phyloP scores from a whole-genome alignment of 2,888 invertebrate species.

The Pheosia gnoma region DNA sequence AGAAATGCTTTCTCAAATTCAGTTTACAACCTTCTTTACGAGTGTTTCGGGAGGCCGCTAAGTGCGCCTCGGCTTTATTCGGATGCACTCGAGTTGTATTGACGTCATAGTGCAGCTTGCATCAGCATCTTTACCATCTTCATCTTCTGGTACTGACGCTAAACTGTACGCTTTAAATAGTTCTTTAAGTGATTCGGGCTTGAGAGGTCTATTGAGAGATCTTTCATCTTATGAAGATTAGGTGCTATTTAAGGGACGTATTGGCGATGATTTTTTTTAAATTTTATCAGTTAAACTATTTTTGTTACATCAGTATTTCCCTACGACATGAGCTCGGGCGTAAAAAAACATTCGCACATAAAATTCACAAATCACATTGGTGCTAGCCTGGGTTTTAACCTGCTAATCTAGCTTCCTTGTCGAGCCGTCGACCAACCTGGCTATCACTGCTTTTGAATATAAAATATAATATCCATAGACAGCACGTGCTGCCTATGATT shows the following conservation, averaged over 20 bases:
- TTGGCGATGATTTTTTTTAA: neutral
- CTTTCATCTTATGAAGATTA: slow-evolving; percentile 17
- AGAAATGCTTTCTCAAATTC: slow-evolving; percentile 26
- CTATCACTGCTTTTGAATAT: too few species aligned
- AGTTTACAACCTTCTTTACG: slow-evolving; percentile 46
- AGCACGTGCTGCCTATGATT: neutral
- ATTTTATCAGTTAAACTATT: neutral
- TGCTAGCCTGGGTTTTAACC: too few species aligned
- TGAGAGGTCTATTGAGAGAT: slow-evolving; percentile 27
- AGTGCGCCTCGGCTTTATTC: slow-evolving; percentile 34
- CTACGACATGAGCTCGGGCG: too few species aligned
- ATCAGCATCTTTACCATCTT: slow-evolving; percentile 34
- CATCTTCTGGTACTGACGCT: slow-evolving; percentile 25
- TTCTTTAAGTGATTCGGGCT: slow-evolving; percentile 34
- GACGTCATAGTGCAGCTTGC: slow-evolving; percentile 41
- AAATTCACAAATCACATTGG: too few species aligned
- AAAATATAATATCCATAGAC: neutral
- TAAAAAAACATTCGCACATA: too few species aligned
- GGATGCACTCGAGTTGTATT: slow-evolving; percentile 38
- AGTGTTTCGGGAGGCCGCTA: slow-evolving; percentile 40
- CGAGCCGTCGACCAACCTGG: too few species aligned
- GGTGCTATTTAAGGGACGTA: too few species aligned
- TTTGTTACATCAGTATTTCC: too few species aligned
- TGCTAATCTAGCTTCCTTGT: too few species aligned
- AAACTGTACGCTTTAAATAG: slow-evolving; percentile 42